phyloP scores from a whole-genome alignment of 2,888 invertebrate genomes.

The Plebejus melissa region DNA sequence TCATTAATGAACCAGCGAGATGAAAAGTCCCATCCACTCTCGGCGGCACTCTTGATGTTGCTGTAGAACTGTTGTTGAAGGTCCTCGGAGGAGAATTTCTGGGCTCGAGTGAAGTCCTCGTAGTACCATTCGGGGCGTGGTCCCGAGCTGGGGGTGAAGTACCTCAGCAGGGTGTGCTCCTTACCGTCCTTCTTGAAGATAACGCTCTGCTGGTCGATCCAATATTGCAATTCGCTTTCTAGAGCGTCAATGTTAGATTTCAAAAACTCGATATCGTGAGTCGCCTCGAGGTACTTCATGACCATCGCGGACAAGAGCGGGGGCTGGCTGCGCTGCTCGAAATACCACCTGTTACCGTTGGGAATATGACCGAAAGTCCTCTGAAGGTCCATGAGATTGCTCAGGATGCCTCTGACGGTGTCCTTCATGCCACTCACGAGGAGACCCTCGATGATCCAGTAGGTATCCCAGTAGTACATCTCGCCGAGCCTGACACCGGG shows the following conservation, averaged over 20 bases:
- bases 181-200: slow-evolving; percentile 69
- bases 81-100: slow-evolving; percentile 60
- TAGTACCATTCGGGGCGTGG: slow-evolving; percentile 86
- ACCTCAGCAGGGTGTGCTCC: slow-evolving; percentile 79
- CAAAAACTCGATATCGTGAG: slow-evolving; percentile 82
- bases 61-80: slow-evolving; percentile 79
- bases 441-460: slow-evolving; percentile 91
- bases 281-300: slow-evolving; percentile 81
- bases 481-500: slow-evolving; percentile 86
- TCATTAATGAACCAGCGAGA: slow-evolving; percentile 85
- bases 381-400: slow-evolving; percentile 85
- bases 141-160: slow-evolving; percentile 79
- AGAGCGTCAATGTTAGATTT: slow-evolving; percentile 74
- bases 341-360: slow-evolving; percentile 91
- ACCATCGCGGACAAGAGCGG: slow-evolving; percentile 86
- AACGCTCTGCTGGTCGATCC: slow-evolving; percentile 79
- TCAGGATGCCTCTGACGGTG: slow-evolving; percentile 86
- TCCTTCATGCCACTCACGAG: slow-evolving; percentile 86
- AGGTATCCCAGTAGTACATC: slow-evolving; percentile 93
- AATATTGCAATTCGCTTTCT: slow-evolving; percentile 83
- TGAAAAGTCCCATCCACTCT: slow-evolving; percentile 94
- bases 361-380: slow-evolving; percentile 85
- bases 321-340: slow-evolving; percentile 84
- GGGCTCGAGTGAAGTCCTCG: slow-evolving; percentile 80
- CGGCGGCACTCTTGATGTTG: slow-evolving; percentile 88